Percentiles rank a stretch among this genome's conserved stretches.
These are phyloP conservation scores for Marisa cornuarietis DNA, from an alignment of 1,140 invertebrate species.

Conservation along the genomic window DNA sequence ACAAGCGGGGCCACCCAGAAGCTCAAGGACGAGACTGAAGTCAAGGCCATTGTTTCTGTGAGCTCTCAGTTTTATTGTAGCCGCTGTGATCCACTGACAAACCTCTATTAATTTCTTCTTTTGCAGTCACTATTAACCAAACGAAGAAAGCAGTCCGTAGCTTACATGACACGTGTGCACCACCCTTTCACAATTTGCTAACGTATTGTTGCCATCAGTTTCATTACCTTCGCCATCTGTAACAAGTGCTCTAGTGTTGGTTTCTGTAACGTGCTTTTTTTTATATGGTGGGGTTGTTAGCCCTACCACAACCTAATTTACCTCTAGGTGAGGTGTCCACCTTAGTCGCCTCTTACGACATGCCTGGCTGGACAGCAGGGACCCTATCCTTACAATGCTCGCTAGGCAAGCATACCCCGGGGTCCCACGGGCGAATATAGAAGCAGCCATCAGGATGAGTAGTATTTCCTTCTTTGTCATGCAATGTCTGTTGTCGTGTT, in stretches of 20 bases:
- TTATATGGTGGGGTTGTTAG: too few relatives aligned
- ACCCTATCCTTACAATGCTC: too few relatives aligned
- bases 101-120: not conserved
- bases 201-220: not conserved
- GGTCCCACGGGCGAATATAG: too few relatives aligned
- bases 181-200: not conserved
- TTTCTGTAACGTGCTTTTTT: too few relatives aligned
- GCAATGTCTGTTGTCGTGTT: slow-evolving; percentile 17
- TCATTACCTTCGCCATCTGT: too few relatives aligned
- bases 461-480: not conserved
- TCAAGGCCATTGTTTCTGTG: slow-evolving; percentile 30
- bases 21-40: slow-evolving; percentile 15
- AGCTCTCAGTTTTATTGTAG: not conserved
- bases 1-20: not conserved
- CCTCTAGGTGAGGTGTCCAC: too few relatives aligned
- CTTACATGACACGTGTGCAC: not conserved
- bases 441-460: not conserved
- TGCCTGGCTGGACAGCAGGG: too few relatives aligned
- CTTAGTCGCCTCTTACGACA: too few relatives aligned
- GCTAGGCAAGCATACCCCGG: too few relatives aligned
- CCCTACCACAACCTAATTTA: too few relatives aligned
- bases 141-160: not conserved
- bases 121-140: not conserved
- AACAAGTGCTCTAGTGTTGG: too few relatives aligned
- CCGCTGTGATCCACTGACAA: not conserved